Conservation (phyloP, 2,888 invertebrate genomes). For the Macrophya alboannulata region DNA sequence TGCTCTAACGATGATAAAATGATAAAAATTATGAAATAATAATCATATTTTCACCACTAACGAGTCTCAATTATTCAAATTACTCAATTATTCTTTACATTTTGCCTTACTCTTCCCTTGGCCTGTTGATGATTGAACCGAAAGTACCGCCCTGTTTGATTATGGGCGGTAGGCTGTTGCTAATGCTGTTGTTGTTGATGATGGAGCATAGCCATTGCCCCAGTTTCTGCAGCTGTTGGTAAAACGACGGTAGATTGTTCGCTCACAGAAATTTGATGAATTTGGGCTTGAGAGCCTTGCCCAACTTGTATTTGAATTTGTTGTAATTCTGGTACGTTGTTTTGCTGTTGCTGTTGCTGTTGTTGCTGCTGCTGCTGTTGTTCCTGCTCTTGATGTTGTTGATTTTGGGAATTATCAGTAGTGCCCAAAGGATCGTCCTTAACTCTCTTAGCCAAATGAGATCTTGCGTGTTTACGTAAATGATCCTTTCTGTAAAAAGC, state of each 20-base stretch:
- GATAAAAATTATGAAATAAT: not conserved
- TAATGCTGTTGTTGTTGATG: constrained; percentile 79
- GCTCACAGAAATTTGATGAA: constrained; percentile 77
- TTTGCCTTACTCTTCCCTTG: constrained; percentile 67
- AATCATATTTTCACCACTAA: not conserved
- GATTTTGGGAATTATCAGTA: constrained; percentile 77
- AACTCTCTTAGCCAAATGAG: constrained; percentile 89
- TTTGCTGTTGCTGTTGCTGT: constrained; percentile 65
- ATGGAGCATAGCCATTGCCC: constrained; percentile 79
- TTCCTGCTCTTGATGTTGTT: constrained; percentile 73
- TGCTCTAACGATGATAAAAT: not conserved
- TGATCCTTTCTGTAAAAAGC: constrained; percentile 92
- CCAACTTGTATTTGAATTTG: constrained; percentile 75
- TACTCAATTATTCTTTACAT: constrained; percentile 49
- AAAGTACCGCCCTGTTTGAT: constrained; percentile 71
- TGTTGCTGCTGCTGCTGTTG: constrained; percentile 69
- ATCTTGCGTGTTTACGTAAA: constrained; percentile 89
- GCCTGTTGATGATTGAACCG: constrained; percentile 72
- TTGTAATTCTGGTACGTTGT: constrained; percentile 66
- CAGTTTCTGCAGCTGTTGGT: constrained; percentile 81
- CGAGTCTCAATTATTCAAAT: constrained; percentile 19
- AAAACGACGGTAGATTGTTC: constrained; percentile 81
- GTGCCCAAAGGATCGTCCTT: constrained; percentile 84
- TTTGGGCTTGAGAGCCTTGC: constrained; percentile 78
- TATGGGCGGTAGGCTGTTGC: constrained; percentile 72